Evolutionary conservation across 2,888 invertebrate species (phyloP).

Genomic region (Flexamia atlantica): DNA sequence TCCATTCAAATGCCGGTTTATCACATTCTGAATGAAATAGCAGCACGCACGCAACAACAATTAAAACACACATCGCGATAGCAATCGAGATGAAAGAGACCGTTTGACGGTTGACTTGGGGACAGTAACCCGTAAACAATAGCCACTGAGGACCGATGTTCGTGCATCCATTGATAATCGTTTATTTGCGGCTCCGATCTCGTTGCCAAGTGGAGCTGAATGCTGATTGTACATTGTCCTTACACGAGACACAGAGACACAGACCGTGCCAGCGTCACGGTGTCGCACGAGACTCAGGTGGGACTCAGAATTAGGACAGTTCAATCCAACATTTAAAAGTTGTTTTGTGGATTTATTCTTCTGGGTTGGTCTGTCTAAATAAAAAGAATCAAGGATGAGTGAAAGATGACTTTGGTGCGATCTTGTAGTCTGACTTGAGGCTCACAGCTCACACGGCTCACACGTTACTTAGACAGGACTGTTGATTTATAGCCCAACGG

Average conservation of each 20-base stretch:
- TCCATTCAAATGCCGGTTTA: too few relatives aligned
- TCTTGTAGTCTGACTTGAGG: too few relatives aligned
- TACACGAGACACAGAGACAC: background rate
- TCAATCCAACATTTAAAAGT: too few relatives aligned
- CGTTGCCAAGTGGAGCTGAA: background rate
- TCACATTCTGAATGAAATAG: slow-evolving; percentile 4
- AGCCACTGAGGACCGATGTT: background rate
- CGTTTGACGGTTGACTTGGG: background rate
- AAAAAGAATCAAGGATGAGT: too few relatives aligned
- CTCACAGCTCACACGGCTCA: too few relatives aligned
- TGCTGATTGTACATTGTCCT: background rate
- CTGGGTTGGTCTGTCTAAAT: too few relatives aligned
- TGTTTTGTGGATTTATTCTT: too few relatives aligned
- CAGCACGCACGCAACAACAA: background rate
- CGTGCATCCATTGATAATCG: slow-evolving; percentile 17
- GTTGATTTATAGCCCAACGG: too few relatives aligned
- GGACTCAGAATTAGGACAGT: too few relatives aligned
- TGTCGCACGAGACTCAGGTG: too few relatives aligned
- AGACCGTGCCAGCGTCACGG: background rate
- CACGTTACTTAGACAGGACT: too few relatives aligned
- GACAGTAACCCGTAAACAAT: slow-evolving; percentile 33
- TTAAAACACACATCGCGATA: background rate
- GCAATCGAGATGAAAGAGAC: slow-evolving; percentile 6
- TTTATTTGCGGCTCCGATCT: background rate
- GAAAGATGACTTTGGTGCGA: too few relatives aligned